Evolutionary conservation across 2,888 invertebrate genomes (phyloP).

Genomic region (Pardosa pseudoannulata): DNA sequence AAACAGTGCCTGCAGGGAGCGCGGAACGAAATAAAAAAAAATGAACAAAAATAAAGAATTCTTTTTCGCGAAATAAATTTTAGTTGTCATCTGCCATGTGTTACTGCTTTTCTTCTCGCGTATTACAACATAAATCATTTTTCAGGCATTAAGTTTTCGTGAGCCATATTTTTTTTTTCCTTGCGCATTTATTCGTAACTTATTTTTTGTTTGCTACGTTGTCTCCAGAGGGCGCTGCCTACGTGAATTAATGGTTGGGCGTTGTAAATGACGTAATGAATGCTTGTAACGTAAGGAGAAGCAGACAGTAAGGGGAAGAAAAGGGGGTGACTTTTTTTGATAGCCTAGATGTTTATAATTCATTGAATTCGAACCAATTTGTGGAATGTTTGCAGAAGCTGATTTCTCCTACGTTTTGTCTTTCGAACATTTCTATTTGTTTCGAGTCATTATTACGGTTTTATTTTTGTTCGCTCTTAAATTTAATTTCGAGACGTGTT

Average conservation of each 20-base stretch:
- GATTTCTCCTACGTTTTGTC: neutral
- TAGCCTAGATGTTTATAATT: neutral
- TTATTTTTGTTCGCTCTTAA: neutral
- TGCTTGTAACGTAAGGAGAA: conserved; percentile 24
- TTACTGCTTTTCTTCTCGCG: conserved; percentile 51
- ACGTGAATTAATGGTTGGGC: conserved; percentile 54
- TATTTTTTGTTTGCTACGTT: conserved; percentile 2
- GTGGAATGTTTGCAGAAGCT: conserved; percentile 5
- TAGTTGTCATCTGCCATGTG: conserved; percentile 67
- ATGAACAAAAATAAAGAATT: conserved; percentile 23
- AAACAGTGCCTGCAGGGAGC: conserved; percentile 6
- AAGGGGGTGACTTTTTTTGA: neutral
- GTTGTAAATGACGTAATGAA: conserved; percentile 67
- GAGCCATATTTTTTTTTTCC: too few relatives aligned
- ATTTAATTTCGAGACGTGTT: neutral
- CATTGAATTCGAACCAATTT: conserved; percentile 10
- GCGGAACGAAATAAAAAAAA: too few relatives aligned
- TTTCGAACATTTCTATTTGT: neutral
- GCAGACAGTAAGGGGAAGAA: too few relatives aligned
- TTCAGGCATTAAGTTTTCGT: conserved; percentile 55
- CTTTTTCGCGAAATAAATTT: conserved; percentile 61
- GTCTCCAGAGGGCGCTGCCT: conserved; percentile 49
- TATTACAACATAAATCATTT: conserved; percentile 66
- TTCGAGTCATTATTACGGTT: neutral
- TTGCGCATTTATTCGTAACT: conserved; percentile 41